These are phyloP conservation scores for Polydrusus tereticollis DNA, from an alignment of 2,888 invertebrate species.

Conservation along the genomic window DNA sequence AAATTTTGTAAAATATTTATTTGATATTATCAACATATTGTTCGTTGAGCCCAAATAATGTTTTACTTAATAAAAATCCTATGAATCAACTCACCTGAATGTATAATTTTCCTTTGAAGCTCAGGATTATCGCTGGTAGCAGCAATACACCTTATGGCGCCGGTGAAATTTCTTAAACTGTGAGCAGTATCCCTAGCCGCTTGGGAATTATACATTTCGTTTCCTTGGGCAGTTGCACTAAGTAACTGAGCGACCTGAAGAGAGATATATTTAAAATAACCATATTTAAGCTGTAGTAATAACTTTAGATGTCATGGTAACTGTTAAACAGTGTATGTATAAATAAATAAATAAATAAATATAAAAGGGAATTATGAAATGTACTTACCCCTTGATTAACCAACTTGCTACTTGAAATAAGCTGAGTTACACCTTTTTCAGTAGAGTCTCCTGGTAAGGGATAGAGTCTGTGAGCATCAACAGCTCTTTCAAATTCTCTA, in stretches of 20 bases:
- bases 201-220: constrained; percentile 83
- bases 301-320: too few species aligned
- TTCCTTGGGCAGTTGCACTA: constrained; percentile 86
- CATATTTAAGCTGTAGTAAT: too few species aligned
- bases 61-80: too few species aligned
- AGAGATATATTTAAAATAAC: too few species aligned
- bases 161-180: constrained; percentile 79
- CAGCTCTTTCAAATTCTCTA: constrained; percentile 83
- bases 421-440: constrained; percentile 72
- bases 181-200: constrained; percentile 87
- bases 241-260: constrained; percentile 78
- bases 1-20: too few species aligned
- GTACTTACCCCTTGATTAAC: constrained; percentile 81
- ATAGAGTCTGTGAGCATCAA: constrained; percentile 77
- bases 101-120: constrained; percentile 72
- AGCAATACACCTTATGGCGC: constrained; percentile 78
- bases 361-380: not conserved
- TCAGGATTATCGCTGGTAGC: constrained; percentile 76
- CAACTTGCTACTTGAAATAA: constrained; percentile 77
- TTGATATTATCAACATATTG: too few species aligned
- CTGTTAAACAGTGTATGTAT: too few species aligned
- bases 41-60: too few species aligned
- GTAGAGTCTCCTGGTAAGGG: constrained; percentile 82
- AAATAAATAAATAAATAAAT: too few species aligned
- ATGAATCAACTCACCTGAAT: constrained; percentile 72